Evolutionary conservation across 1,140 invertebrate species (phyloP).

Genomic region (Bombus waltoni): DNA sequence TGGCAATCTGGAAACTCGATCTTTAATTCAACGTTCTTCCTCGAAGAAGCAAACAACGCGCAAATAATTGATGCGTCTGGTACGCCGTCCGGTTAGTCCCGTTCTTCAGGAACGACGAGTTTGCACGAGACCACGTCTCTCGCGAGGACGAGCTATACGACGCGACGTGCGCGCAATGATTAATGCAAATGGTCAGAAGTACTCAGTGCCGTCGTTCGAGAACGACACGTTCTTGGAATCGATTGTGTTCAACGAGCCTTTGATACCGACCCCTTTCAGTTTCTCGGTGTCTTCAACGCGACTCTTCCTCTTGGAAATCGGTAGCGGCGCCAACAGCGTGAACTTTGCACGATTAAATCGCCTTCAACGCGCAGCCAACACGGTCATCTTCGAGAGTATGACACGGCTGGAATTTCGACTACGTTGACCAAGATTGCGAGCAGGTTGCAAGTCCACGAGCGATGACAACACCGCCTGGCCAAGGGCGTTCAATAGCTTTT

Average conservation of each 20-base stretch:
- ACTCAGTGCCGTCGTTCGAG: not conserved
- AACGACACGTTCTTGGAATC: not conserved
- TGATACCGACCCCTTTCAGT: not conserved
- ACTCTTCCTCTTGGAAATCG: not conserved
- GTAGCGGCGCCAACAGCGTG: not conserved
- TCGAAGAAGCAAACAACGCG: not conserved
- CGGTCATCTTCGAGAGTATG: not conserved
- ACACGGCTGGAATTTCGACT: not conserved
- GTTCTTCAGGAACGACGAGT: not conserved
- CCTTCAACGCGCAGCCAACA: no score
- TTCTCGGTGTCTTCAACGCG: not conserved
- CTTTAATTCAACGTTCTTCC: slow-evolving; percentile 16
- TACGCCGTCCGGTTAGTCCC: not conserved
- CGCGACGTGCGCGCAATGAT: not conserved
- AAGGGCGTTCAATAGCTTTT: no score
- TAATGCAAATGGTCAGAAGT: slow-evolving; percentile 2
- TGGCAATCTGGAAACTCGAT: not conserved
- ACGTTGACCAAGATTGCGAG: no score
- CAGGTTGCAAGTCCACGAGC: not conserved
- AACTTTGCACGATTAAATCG: slow-evolving; percentile 10
- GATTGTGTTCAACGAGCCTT: not conserved
- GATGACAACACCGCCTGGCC: no score
- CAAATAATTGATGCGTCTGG: slow-evolving; percentile 18
- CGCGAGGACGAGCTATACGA: not conserved
- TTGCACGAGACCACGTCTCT: not conserved